Percentiles rank a stretch among this genome's conserved stretches.
phyloP scores from a whole-genome alignment of 2,113 vertebrate species.

The Pituophis catenifer region DNA sequence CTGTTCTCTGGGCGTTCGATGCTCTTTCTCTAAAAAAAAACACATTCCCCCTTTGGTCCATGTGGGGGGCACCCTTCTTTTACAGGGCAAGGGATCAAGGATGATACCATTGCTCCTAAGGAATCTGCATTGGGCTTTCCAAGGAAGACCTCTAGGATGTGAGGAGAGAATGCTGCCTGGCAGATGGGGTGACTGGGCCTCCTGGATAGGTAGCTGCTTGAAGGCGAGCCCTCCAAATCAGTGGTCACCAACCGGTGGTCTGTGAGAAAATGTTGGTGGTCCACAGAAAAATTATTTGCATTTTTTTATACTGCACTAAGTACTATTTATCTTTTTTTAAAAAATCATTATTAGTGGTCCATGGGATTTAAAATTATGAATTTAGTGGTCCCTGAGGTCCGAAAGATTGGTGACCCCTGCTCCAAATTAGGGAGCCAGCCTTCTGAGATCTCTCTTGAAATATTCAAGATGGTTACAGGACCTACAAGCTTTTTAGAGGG shows the following conservation, averaged over 20 bases:
- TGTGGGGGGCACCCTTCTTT: neutral
- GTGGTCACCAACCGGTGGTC: no score
- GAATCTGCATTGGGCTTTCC: neutral
- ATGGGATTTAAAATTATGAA: no score
- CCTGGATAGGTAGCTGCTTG: neutral
- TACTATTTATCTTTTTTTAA: no score
- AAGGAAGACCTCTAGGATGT: neutral
- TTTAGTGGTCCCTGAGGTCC: no score
- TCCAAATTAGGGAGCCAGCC: no score
- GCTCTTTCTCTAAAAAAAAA: neutral
- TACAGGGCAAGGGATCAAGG: neutral
- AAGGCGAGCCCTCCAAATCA: neutral
- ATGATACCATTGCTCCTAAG: neutral
- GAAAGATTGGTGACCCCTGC: no score
- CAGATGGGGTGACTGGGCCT: neutral
- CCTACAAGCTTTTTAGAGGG: neutral
- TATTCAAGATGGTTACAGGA: neutral
- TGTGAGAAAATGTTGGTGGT: no score
- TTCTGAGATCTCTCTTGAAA: neutral
- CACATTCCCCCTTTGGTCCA: neutral
- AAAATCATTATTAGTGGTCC: no score
- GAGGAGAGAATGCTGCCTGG: neutral
- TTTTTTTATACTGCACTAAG: no score
- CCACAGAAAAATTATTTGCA: no score
- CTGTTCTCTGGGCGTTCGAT: neutral